phyloP scores from a whole-genome alignment of 2,797 vertebrate genomes.

The Adelosebastes latens region DNA sequence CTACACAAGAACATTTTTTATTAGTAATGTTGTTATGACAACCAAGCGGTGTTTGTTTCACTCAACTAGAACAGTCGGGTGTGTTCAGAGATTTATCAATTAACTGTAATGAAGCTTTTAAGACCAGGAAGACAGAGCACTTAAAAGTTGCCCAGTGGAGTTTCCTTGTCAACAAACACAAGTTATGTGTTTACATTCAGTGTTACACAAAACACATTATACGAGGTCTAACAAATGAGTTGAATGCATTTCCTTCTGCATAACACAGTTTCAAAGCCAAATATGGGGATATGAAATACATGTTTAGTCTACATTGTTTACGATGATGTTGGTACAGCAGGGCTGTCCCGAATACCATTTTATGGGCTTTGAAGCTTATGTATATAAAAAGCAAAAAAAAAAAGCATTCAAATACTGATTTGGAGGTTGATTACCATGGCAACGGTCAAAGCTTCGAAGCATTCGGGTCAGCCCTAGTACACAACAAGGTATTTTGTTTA shows the following conservation, averaged over 20 bases:
- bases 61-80: not conserved
- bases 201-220: not conserved
- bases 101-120: not conserved
- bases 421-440: no score
- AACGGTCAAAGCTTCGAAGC: no score
- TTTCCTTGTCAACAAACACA: not conserved
- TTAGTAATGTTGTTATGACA: constrained; percentile 4
- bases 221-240: not conserved
- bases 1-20: not conserved
- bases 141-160: not conserved
- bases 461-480: no score
- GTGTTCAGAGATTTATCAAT: not conserved
- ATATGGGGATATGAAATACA: not conserved
- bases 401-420: no score
- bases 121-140: not conserved
- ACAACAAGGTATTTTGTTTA: not conserved
- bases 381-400: no score
- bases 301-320: not conserved
- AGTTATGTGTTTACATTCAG: not conserved
- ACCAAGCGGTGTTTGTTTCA: constrained; percentile 2
- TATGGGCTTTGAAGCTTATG: no score
- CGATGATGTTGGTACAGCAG: not conserved
- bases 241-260: not conserved
- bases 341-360: no score
- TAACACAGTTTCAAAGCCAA: not conserved